A percentile compares a stretch with the other conserved stretches of the same genome.
phyloP scores from a whole-genome alignment of 2,113 vertebrate species.

The Jacana jacana region DNA sequence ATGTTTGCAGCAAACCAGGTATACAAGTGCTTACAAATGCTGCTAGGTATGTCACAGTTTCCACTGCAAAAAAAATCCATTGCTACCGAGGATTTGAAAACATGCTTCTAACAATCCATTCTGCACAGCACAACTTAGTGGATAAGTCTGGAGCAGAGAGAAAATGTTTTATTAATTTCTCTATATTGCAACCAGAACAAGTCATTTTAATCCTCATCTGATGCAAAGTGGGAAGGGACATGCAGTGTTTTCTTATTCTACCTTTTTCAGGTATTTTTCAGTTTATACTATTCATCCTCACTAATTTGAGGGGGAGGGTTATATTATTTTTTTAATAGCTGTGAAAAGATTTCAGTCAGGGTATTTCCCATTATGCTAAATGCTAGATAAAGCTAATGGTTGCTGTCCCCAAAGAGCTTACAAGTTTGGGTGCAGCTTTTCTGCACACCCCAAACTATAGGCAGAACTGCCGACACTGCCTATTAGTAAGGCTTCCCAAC shows the following conservation, averaged over 20 bases:
- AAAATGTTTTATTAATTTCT: not conserved
- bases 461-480: not conserved
- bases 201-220: not conserved
- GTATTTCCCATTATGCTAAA: not conserved
- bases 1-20: not conserved
- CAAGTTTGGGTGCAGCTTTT: not conserved
- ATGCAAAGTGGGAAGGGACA: not conserved
- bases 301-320: too few species aligned
- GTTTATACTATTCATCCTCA: not conserved
- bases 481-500: not conserved
- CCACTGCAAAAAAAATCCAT: constrained; percentile 6
- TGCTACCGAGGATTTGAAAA: not conserved
- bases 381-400: not conserved
- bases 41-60: not conserved
- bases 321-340: not conserved
- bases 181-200: not conserved
- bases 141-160: not conserved
- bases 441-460: not conserved
- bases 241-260: not conserved
- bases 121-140: not conserved
- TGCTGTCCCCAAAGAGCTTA: not conserved
- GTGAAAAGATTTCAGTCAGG: not conserved
- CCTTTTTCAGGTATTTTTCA: not conserved
- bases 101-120: not conserved
- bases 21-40: not conserved